Evolutionary conservation across 2,888 invertebrate genomes (phyloP).

Genomic region (Coenonympha glycerion): DNA sequence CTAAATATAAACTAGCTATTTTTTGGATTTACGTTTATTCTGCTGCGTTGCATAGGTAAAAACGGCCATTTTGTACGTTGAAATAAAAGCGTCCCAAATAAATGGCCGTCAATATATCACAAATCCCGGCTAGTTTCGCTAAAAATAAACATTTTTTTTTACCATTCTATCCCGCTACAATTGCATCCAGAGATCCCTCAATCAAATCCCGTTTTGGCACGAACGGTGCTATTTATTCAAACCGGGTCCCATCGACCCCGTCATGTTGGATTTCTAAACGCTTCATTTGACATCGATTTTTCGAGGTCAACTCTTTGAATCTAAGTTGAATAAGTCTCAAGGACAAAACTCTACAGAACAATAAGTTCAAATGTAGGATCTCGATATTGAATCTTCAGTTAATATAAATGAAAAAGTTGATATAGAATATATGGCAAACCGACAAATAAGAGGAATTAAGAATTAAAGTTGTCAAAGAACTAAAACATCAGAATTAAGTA

Average conservation of each 20-base stretch:
- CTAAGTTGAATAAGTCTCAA: no score
- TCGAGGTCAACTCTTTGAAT: slow-evolving; percentile 9
- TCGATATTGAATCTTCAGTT: no score
- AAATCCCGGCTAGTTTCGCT: slow-evolving; percentile 21
- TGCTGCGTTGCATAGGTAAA: slow-evolving; percentile 7
- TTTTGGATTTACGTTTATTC: no score
- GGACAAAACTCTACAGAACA: no score
- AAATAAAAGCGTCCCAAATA: slow-evolving; percentile 22
- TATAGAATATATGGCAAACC: no score
- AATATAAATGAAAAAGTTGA: no score
- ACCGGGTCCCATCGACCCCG: slow-evolving; percentile 3
- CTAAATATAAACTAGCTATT: no score
- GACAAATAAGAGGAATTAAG: no score
- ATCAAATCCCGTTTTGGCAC: slow-evolving; percentile 28
- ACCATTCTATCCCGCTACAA: slow-evolving; percentile 23
- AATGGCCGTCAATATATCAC: slow-evolving; percentile 21
- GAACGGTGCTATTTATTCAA: slow-evolving; percentile 22
- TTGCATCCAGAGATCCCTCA: slow-evolving; percentile 27
- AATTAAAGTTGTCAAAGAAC: no score
- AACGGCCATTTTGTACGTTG: slow-evolving; percentile 8
- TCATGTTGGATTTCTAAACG: slow-evolving; percentile 9
- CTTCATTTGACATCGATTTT: slow-evolving; percentile 18
- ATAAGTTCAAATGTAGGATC: no score
- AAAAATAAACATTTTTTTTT: slow-evolving; percentile 29
- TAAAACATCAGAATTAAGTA: no score